phyloP scores from a whole-genome alignment of 2,113 vertebrate species.

The Epinephelus fuscoguttatus region DNA sequence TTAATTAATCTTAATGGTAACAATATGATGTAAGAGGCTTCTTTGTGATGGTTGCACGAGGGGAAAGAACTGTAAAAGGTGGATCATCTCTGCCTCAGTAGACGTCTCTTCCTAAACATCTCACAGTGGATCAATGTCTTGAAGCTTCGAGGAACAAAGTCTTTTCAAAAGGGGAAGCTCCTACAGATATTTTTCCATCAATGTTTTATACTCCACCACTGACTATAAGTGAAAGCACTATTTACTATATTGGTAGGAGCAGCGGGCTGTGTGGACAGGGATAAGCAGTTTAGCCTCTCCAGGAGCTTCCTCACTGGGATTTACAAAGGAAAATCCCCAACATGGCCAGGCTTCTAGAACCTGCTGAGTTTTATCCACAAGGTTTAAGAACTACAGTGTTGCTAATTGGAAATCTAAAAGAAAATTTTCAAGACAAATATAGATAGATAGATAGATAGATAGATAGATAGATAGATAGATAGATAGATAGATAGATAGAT shows the following conservation, averaged over 20 bases:
- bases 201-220: background rate
- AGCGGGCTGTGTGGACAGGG: slow-evolving; percentile 6
- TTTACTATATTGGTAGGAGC: background rate
- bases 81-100: background rate
- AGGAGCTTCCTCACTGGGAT: slow-evolving; percentile 42
- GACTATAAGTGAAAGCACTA: slow-evolving; percentile 11
- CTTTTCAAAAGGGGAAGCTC: background rate
- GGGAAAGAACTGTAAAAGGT: too few relatives aligned
- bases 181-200: background rate
- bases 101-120: background rate
- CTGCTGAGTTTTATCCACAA: background rate
- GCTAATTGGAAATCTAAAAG: background rate
- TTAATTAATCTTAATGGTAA: too few relatives aligned
- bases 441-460: too few relatives aligned
- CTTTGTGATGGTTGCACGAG: too few relatives aligned
- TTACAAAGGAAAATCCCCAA: slow-evolving; percentile 64
- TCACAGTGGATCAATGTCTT: background rate
- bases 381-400: background rate
- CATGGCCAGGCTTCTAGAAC: slow-evolving; percentile 18
- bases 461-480: too few relatives aligned
- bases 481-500: too few relatives aligned
- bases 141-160: background rate
- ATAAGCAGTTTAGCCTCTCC: slow-evolving; percentile 58
- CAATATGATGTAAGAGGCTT: too few relatives aligned
- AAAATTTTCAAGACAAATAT: too few relatives aligned